Evolutionary conservation across 2,113 vertebrate species (phyloP).

Genomic region (Platysternon megacephalum): DNA sequence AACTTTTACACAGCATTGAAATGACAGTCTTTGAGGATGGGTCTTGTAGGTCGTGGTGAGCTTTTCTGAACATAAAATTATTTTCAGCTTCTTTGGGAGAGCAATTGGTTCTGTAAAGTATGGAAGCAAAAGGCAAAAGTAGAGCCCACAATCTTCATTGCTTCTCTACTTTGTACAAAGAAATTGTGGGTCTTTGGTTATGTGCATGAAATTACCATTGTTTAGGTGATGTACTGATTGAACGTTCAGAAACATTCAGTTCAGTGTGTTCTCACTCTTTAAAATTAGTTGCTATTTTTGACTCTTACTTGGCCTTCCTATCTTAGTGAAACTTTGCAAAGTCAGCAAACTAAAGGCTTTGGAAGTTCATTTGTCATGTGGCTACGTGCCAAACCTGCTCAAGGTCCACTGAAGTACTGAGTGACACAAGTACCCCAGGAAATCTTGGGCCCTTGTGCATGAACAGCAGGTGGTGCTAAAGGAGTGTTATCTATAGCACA

Average conservation of each 20-base stretch:
- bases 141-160: neutral
- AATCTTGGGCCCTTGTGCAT: neutral
- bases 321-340: no score
- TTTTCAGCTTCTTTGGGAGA: accelerated
- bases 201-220: accelerated
- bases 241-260: accelerated
- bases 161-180: accelerated
- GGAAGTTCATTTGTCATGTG: neutral
- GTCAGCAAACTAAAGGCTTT: neutral
- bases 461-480: conserved; percentile 19
- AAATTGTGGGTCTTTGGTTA: accelerated
- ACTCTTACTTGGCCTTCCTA: neutral
- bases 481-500: neutral
- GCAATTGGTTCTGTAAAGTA: accelerated
- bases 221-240: neutral
- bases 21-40: accelerated
- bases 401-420: neutral
- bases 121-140: accelerated
- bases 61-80: neutral
- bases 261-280: neutral
- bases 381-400: neutral
- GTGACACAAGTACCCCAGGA: neutral
- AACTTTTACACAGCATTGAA: neutral
- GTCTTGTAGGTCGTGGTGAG: neutral
- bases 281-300: neutral